Conservation (phyloP, 2,888 invertebrate species). For the Julus scandinavius region DNA sequence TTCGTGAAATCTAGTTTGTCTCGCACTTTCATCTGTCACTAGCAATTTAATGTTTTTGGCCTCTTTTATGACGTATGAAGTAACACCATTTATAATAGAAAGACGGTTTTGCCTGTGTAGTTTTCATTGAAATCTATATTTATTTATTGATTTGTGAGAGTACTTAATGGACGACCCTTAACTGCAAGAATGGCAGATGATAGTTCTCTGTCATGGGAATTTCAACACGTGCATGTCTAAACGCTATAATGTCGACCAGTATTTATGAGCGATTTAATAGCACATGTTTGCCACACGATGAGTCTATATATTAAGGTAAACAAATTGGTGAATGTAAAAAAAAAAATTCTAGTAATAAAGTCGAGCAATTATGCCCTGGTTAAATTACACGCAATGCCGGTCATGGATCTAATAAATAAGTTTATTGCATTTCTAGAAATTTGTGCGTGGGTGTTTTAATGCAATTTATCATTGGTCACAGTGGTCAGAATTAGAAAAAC, state of each 20-base stretch:
- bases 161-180: background rate
- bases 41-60: background rate
- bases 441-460: background rate
- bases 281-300: background rate
- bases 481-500: background rate
- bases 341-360: background rate
- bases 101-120: background rate
- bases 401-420: background rate
- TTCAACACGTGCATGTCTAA: background rate
- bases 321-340: background rate
- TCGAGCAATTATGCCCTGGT: background rate
- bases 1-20: background rate
- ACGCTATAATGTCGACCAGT: background rate
- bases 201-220: background rate
- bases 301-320: background rate
- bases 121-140: no score
- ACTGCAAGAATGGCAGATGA: background rate
- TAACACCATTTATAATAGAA: background rate
- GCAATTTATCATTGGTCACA: background rate
- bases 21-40: background rate
- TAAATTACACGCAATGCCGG: background rate
- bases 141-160: no score
- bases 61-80: background rate
- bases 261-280: background rate
- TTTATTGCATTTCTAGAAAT: slow-evolving; percentile 5